Evolutionary conservation across 2,888 invertebrate genomes (phyloP).

Genomic region (Eupithecia pulchellata): DNA sequence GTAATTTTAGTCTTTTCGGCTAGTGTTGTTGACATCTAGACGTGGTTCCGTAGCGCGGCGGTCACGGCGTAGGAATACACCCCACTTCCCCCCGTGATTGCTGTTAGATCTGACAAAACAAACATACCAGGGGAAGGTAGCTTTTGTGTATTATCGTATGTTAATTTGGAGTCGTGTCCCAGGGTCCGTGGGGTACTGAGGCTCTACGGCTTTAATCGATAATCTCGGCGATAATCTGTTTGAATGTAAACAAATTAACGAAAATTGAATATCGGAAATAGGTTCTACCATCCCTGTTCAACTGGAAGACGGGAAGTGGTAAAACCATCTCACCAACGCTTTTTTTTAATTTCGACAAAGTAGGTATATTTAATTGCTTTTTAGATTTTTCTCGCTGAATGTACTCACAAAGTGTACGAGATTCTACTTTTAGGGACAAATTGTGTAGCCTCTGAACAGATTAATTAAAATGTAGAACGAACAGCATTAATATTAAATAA

Average conservation of each 20-base stretch:
- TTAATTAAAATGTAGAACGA: conserved; percentile 35
- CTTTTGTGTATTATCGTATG: too few species aligned
- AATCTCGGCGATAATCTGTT: too few species aligned
- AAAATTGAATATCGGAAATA: not conserved
- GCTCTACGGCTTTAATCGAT: too few species aligned
- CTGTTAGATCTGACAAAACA: too few species aligned
- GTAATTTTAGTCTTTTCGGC: not conserved
- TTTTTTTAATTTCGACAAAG: not conserved
- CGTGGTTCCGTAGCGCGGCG: not conserved
- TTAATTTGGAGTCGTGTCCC: too few species aligned
- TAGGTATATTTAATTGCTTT: not conserved
- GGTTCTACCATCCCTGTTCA: not conserved
- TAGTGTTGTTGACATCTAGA: not conserved
- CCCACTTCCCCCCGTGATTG: not conserved
- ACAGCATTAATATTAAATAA: conserved; percentile 32
- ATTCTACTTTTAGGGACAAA: conserved; percentile 20
- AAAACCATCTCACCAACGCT: not conserved
- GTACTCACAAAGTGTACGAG: conserved; percentile 24
- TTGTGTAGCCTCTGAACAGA: conserved; percentile 24
- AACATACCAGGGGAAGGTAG: too few species aligned
- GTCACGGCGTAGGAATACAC: not conserved
- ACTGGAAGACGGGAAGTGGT: not conserved
- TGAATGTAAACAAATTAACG: too few species aligned
- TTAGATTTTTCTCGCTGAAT: conserved; percentile 12
- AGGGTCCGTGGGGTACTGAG: too few species aligned